Evolutionary conservation across 1,140 invertebrate genomes (phyloP).

Genomic region (Gonioctena quinquepunctata): DNA sequence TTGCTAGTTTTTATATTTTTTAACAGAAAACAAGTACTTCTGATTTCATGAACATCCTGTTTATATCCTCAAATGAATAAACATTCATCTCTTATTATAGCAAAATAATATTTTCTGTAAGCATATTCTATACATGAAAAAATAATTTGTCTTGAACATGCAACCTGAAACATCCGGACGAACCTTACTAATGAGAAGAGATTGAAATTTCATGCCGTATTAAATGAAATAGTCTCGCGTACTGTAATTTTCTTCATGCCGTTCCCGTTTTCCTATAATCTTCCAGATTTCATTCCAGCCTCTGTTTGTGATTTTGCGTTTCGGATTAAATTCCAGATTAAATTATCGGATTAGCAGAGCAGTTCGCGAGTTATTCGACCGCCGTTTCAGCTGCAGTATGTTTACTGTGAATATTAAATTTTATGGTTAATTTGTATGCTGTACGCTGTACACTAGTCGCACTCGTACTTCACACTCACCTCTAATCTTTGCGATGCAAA

Average conservation of each 20-base stretch:
- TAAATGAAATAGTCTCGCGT: neutral
- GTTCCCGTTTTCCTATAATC: constrained; percentile 7
- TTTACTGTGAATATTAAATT: constrained; percentile 43
- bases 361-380: constrained; percentile 36
- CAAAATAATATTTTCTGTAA: too few relatives aligned
- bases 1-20: too few relatives aligned
- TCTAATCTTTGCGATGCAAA: constrained; percentile 22
- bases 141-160: too few relatives aligned
- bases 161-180: too few relatives aligned
- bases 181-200: too few relatives aligned
- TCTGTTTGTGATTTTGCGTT: constrained; percentile 18
- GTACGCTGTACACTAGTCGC: constrained; percentile 18
- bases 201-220: neutral
- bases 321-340: constrained; percentile 29
- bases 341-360: constrained; percentile 30
- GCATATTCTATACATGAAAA: too few relatives aligned
- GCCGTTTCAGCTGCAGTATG: constrained; percentile 33
- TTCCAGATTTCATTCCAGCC: constrained; percentile 11
- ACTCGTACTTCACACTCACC: constrained; percentile 22
- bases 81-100: too few relatives aligned
- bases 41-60: too few relatives aligned
- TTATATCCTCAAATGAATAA: too few relatives aligned
- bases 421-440: constrained; percentile 41
- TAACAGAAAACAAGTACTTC: too few relatives aligned
- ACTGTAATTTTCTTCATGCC: neutral